These are phyloP conservation scores for Paramormyrops hopkinsi DNA, from an alignment of 2,797 vertebrate species.

Conservation along the genomic window DNA sequence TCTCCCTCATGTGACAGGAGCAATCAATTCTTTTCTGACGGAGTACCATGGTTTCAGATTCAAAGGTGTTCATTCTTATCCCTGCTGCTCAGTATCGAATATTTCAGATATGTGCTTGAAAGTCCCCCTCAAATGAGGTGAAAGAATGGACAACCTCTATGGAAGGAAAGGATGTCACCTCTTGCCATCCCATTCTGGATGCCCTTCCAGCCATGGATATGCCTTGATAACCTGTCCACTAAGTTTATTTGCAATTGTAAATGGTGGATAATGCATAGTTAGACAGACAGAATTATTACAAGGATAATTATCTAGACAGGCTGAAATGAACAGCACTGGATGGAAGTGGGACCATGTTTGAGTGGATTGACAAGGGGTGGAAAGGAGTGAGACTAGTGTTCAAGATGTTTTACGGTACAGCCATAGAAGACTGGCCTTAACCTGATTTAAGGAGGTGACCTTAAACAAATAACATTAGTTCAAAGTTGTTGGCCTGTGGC, in stretches of 20 bases:
- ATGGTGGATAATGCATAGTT: conserved; percentile 32
- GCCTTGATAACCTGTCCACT: background rate
- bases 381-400: conserved; percentile 30
- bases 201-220: background rate
- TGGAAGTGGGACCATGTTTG: background rate
- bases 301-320: conserved; percentile 28
- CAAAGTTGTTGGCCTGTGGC: conserved; percentile 53
- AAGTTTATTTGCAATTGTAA: conserved; percentile 35
- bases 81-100: background rate
- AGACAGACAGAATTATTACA: too few relatives aligned
- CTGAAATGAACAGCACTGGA: background rate
- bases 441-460: conserved; percentile 51
- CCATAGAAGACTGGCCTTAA: conserved; percentile 32
- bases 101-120: background rate
- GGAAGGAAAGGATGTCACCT: background rate
- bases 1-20: background rate
- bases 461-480: conserved; percentile 61
- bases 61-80: background rate
- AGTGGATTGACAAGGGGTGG: background rate
- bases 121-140: background rate
- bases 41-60: background rate
- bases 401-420: conserved; percentile 3
- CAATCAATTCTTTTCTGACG: background rate
- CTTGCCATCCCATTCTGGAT: background rate
- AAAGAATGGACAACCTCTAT: background rate